A percentile compares a stretch with the other conserved stretches of the same genome.
Evolutionary conservation across 2,888 invertebrate genomes (phyloP).

Genomic region (Erannis defoliaria): DNA sequence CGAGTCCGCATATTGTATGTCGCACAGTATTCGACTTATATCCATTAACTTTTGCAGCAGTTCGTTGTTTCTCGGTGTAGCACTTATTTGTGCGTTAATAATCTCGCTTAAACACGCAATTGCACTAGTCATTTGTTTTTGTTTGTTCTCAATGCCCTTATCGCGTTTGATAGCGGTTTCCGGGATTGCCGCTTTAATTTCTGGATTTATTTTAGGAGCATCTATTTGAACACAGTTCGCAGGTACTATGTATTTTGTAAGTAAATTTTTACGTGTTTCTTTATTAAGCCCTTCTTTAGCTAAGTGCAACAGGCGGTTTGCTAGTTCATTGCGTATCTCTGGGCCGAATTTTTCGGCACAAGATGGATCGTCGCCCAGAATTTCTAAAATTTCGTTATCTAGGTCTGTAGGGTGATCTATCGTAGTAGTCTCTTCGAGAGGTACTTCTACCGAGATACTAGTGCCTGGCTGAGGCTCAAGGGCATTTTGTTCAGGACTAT

Average conservation of each 20-base stretch:
- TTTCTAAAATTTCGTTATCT: constrained; percentile 6
- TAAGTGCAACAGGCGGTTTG: background rate
- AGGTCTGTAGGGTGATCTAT: background rate
- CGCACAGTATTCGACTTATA: constrained; percentile 2
- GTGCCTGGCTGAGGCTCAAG: too few relatives aligned
- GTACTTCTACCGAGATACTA: background rate
- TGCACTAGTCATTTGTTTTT: background rate
- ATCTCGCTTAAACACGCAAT: background rate
- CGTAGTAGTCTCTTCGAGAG: background rate
- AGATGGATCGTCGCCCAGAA: constrained; percentile 5
- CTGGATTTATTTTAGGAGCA: background rate
- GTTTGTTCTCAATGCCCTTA: background rate
- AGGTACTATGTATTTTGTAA: background rate
- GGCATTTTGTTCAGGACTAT: background rate
- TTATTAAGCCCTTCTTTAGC: constrained; percentile 4
- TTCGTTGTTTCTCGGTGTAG: background rate
- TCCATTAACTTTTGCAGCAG: constrained; percentile 9
- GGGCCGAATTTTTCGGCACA: background rate
- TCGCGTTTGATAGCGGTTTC: background rate
- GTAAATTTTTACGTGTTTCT: background rate
- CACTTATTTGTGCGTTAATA: background rate
- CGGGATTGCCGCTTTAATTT: background rate
- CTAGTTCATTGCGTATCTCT: background rate
- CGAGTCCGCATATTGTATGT: constrained; percentile 11
- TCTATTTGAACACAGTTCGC: background rate